Evolutionary conservation across 2,888 invertebrate genomes (phyloP).

Genomic region (Aphodius sticticus): DNA sequence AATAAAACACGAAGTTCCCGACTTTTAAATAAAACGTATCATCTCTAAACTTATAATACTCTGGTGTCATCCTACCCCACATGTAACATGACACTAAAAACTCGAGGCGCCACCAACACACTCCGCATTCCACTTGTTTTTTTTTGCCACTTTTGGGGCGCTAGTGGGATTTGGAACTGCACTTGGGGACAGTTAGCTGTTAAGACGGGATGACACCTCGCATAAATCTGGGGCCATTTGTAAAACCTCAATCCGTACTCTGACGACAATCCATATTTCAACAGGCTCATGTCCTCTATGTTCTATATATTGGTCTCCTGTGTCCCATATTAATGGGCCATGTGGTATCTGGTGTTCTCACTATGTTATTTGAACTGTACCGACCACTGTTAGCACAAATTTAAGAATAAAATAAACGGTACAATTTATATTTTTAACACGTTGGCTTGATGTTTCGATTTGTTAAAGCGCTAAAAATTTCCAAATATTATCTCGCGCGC

Average conservation of each 20-base stretch:
- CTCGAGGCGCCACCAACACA: constrained; percentile 4
- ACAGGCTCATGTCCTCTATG: constrained; percentile 4
- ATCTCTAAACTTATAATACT: not conserved
- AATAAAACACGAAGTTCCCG: too few species aligned
- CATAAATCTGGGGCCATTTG: constrained; percentile 37
- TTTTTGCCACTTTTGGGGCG: constrained; percentile 4
- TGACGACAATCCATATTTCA: constrained; percentile 27
- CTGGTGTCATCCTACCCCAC: not conserved
- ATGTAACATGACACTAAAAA: not conserved
- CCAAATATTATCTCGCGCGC: not conserved
- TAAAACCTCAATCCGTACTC: constrained; percentile 31
- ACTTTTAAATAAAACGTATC: too few species aligned
- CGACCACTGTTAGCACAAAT: not conserved
- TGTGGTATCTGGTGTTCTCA: not conserved
- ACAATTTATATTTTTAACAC: not conserved
- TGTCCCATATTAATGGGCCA: not conserved
- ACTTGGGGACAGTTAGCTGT: not conserved
- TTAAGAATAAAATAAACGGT: not conserved
- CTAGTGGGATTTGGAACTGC: not conserved
- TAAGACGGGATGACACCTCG: constrained; percentile 37
- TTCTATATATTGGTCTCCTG: not conserved
- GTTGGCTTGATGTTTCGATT: not conserved
- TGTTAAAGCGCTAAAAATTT: too few species aligned
- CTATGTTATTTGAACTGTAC: not conserved
- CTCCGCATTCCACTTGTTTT: constrained; percentile 4